Conservation (phyloP, 2,113 vertebrate genomes). For the Leucosticte australis region DNA sequence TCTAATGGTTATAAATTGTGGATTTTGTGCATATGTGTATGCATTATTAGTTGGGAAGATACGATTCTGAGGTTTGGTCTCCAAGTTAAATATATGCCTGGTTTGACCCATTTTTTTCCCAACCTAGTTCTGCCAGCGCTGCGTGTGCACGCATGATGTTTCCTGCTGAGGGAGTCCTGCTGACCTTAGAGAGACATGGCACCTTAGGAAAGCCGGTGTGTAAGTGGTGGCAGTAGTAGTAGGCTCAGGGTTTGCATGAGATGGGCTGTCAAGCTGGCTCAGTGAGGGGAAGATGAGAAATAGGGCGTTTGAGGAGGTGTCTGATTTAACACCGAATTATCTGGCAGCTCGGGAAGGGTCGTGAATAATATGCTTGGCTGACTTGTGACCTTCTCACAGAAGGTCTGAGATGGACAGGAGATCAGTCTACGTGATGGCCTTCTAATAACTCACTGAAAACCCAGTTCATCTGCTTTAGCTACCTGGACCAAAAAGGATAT, state of each 20-base stretch:
- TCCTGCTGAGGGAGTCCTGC: background rate
- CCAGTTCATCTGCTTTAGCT: background rate
- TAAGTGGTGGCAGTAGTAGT: background rate
- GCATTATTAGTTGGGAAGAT: background rate
- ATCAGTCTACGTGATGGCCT: background rate
- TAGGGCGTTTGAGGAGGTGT: background rate
- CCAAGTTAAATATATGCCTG: constrained; percentile 9
- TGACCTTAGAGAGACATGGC: background rate
- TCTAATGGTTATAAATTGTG: background rate
- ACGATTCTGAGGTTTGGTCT: background rate
- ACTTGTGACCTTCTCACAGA: background rate
- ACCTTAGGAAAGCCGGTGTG: background rate
- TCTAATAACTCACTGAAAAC: background rate
- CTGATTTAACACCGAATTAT: background rate
- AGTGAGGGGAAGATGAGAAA: background rate
- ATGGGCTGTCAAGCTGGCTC: background rate
- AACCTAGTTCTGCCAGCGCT: constrained; percentile 1
- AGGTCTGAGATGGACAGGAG: background rate
- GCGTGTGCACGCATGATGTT: background rate
- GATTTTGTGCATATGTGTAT: background rate
- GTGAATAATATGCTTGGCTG: background rate
- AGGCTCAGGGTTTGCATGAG: background rate
- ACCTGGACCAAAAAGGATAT: background rate
- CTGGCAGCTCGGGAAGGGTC: background rate
- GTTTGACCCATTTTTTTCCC: constrained; percentile 45